These are phyloP conservation scores for Taenioides sp. DNA, from an alignment of 2,797 vertebrate genomes.

Conservation along the genomic window DNA sequence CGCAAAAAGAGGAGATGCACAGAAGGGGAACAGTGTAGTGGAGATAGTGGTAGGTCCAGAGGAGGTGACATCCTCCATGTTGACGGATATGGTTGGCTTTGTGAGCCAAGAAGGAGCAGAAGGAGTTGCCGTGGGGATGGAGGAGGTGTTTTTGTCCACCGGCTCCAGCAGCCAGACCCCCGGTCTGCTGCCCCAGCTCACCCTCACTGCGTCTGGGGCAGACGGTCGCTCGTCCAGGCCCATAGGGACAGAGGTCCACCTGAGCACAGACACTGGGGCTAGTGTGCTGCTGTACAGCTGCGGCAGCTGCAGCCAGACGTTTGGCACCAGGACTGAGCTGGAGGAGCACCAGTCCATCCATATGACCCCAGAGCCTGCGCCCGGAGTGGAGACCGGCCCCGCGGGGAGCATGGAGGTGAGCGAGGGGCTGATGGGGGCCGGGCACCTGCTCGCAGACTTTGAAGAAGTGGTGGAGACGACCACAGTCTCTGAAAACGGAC, in stretches of 20 bases:
- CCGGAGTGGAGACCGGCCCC: conserved; percentile 41
- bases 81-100: conserved; percentile 82
- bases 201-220: conserved; percentile 62
- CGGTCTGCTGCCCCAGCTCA: conserved; percentile 67
- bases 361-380: conserved; percentile 51
- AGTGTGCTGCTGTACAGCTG: conserved; percentile 86
- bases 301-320: conserved; percentile 85
- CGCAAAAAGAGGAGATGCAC: conserved; percentile 43
- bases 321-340: conserved; percentile 82
- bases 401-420: conserved; percentile 64
- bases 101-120: conserved; percentile 76
- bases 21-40: conserved; percentile 51
- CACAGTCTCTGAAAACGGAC: conserved; percentile 74
- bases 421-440: conserved; percentile 75
- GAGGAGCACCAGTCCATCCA: conserved; percentile 85
- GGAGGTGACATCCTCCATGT: conserved; percentile 75
- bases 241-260: conserved; percentile 76
- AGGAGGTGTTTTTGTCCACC: conserved; percentile 78
- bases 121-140: conserved; percentile 75
- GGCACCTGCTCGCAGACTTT: conserved; percentile 80
- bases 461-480: conserved; percentile 85
- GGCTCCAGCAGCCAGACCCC: conserved; percentile 55
- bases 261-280: conserved; percentile 75
- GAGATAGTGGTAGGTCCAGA: conserved; percentile 67
- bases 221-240: conserved; percentile 53